phyloP scores from a whole-genome alignment of 2,113 vertebrate genomes.

The Notiomystis cincta region DNA sequence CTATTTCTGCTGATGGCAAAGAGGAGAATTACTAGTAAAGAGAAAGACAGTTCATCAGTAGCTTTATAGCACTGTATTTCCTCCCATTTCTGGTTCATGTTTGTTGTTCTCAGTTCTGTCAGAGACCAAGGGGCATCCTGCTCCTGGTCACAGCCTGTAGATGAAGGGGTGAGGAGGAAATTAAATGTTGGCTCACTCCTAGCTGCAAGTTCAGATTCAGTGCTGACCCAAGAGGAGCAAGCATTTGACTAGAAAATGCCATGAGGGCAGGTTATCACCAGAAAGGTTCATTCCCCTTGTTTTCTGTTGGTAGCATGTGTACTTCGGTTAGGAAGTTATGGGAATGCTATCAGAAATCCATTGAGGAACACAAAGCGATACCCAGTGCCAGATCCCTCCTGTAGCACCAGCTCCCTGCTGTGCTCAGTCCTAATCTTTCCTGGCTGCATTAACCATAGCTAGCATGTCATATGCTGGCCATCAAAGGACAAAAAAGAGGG shows the following conservation, averaged over 20 bases:
- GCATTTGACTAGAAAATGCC: fast-evolving
- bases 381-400: background rate
- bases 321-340: background rate
- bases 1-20: background rate
- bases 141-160: background rate
- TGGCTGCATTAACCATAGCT: background rate
- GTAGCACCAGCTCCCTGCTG: background rate
- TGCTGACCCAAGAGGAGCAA: background rate
- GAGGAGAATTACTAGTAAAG: background rate
- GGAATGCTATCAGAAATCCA: background rate
- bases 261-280: background rate
- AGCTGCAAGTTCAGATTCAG: background rate
- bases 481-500: background rate
- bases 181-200: background rate
- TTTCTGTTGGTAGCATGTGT: background rate
- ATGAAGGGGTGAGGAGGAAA: background rate
- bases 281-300: background rate
- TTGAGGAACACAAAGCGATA: background rate
- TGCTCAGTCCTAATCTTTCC: background rate
- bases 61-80: background rate
- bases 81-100: background rate
- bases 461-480: no score
- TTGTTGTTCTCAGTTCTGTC: background rate
- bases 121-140: background rate
- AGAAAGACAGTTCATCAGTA: background rate